Evolutionary conservation across 2,888 invertebrate genomes (phyloP).

Genomic region (Masnerella sp.): DNA sequence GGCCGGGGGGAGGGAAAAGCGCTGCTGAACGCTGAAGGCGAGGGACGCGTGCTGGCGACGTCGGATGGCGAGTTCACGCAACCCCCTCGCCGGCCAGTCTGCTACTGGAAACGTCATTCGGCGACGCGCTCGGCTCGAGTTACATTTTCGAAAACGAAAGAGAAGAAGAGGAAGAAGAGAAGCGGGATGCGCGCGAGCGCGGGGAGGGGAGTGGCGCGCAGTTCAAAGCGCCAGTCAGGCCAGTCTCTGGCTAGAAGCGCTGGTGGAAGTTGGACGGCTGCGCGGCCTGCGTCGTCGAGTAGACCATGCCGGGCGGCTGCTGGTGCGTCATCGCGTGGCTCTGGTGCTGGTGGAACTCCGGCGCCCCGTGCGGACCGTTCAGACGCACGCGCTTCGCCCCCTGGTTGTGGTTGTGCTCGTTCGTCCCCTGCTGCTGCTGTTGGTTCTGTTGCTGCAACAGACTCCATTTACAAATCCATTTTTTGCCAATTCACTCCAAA

Average conservation of each 20-base stretch:
- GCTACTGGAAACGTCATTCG: slow-evolving; percentile 67
- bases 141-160: slow-evolving; percentile 60
- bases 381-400: slow-evolving; percentile 83
- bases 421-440: slow-evolving; percentile 77
- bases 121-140: slow-evolving; percentile 50
- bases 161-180: slow-evolving; percentile 7
- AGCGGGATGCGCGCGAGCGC: background rate
- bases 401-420: slow-evolving; percentile 79
- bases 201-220: slow-evolving; percentile 33
- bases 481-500: too few species aligned
- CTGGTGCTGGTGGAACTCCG: slow-evolving; percentile 77
- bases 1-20: background rate
- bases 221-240: slow-evolving; percentile 3
- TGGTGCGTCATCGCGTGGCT: slow-evolving; percentile 76
- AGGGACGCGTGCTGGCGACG: slow-evolving; percentile 53
- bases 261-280: slow-evolving; percentile 76
- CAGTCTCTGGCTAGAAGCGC: slow-evolving; percentile 71
- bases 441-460: slow-evolving; percentile 71
- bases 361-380: slow-evolving; percentile 79
- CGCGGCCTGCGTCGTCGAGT: slow-evolving; percentile 75
- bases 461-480: background rate
- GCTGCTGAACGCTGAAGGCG: too few species aligned
- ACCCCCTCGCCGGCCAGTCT: slow-evolving; percentile 65
- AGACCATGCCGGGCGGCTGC: slow-evolving; percentile 76
- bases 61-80: slow-evolving; percentile 46